Evolutionary conservation across 2,113 vertebrate species (phyloP).

Genomic region (Chrysochloris asiatica): DNA sequence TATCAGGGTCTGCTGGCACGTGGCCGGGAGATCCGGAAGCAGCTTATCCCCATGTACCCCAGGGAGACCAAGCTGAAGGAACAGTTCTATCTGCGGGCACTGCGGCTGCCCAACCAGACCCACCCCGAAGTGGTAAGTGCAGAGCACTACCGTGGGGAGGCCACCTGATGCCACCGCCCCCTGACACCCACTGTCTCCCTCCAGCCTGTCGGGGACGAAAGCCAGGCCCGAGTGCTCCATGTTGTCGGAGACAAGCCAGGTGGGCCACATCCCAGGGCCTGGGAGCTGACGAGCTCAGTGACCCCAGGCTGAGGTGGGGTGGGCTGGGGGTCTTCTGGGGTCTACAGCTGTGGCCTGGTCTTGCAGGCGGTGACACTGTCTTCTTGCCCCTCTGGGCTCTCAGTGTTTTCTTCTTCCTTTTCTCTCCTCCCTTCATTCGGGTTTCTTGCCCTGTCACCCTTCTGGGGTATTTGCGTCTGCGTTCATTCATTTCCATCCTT

Average conservation of each 20-base stretch:
- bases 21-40: conserved; percentile 86
- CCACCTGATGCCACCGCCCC: fast-evolving
- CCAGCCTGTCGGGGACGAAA: conserved; percentile 93
- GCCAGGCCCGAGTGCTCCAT: conserved; percentile 89
- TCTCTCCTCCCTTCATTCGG: neutral
- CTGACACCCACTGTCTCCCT: neutral
- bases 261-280: conserved; percentile 64
- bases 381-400: fast-evolving
- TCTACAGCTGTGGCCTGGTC: neutral
- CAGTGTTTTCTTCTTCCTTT: neutral
- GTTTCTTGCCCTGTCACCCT: neutral
- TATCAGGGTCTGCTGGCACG: conserved; percentile 80
- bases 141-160: fast-evolving
- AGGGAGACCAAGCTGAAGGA: conserved; percentile 85
- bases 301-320: neutral
- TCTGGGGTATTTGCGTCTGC: neutral
- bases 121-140: conserved; percentile 90
- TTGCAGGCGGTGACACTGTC: too few species aligned
- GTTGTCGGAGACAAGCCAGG: conserved; percentile 91
- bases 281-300: neutral
- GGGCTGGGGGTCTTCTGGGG: neutral
- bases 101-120: conserved; percentile 91
- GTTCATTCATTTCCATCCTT: too few species aligned
- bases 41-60: conserved; percentile 82
- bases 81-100: conserved; percentile 86